Evolutionary conservation across 1,140 invertebrate genomes (phyloP), one percentile per base, ranked within the genome.

Genomic region (Euura saliciscinereae): DNA sequence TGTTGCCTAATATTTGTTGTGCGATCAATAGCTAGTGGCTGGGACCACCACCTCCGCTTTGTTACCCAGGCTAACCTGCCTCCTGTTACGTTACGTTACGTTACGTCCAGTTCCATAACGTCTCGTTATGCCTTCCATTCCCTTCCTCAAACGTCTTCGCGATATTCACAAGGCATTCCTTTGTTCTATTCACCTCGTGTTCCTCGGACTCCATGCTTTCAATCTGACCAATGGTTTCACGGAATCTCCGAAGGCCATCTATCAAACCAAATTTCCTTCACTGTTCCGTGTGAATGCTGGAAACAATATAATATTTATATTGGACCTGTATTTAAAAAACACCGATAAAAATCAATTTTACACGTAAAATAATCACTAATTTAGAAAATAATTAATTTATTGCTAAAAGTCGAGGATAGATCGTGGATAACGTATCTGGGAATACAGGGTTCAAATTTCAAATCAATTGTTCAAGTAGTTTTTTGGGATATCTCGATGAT

Each of bases 1-100:
- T 80, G 77, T 81, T 78, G 73, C 72, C 76, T 74, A 81, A 81
- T 81, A 80, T 81, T 81, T 81, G 76, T 73, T 73, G 76, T 77
- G 75, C 76, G 79, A 79, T 81, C 77, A 75, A 81, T 81, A 78
- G 72, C 8, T 1, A 59, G 13, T 28, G 28, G 28, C 8, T n/a
- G 51, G 51, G 51, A n/a, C 28, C 51, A 59, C 8, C 51, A 59
- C 51, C 8, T 59, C 51, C 13, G 6, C 51, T 59, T 59, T 59
- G 51, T 59, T 59, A 8, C 51, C 51, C 51, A 8, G 51, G 13
- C 51, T 4, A n/a, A 11, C 13, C 51, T 11, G 6, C 6, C 6
- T 51, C 13, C 51, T n/a, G 2, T 3, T 59, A 8, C 51, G 4
- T 59, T 59, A 8, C 51, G 74, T 77, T 72, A 76, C 76, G 78